Percentiles rank a stretch among this genome's conserved stretches.
phyloP scores from a whole-genome alignment of 2,888 invertebrate species.

The Dicyrtomina minuta region DNA sequence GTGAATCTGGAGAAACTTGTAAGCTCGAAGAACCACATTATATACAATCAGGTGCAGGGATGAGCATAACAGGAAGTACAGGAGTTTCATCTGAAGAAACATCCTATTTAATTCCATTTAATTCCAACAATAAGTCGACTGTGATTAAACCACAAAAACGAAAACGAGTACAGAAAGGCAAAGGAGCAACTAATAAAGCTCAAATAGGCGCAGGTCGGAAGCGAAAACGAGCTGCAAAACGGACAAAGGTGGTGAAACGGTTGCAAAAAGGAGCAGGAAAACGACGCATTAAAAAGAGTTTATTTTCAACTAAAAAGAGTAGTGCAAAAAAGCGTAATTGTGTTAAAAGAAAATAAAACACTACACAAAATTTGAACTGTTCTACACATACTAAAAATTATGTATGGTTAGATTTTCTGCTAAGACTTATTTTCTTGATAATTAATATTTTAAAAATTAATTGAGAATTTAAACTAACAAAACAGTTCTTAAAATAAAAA shows the following conservation, averaged over 20 bases:
- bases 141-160: no score
- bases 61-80: neutral
- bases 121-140: no score
- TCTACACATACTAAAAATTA: no score
- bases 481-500: no score
- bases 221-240: no score
- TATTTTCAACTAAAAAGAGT: neutral
- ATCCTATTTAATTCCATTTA: constrained; percentile 2
- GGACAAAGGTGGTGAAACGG: no score
- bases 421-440: no score
- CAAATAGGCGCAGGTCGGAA: neutral
- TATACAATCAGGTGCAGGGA: neutral
- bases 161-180: neutral
- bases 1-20: neutral
- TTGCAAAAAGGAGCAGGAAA: neutral
- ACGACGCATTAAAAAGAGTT: neutral
- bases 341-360: neutral
- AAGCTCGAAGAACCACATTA: neutral
- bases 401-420: no score
- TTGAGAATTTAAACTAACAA: no score
- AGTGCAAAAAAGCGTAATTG: constrained; percentile 1
- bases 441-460: no score
- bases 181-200: neutral
- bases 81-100: neutral
- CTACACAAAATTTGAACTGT: no score